phyloP scores from a whole-genome alignment of 2,113 vertebrate genomes.

The Tenrec ecaudatus region DNA sequence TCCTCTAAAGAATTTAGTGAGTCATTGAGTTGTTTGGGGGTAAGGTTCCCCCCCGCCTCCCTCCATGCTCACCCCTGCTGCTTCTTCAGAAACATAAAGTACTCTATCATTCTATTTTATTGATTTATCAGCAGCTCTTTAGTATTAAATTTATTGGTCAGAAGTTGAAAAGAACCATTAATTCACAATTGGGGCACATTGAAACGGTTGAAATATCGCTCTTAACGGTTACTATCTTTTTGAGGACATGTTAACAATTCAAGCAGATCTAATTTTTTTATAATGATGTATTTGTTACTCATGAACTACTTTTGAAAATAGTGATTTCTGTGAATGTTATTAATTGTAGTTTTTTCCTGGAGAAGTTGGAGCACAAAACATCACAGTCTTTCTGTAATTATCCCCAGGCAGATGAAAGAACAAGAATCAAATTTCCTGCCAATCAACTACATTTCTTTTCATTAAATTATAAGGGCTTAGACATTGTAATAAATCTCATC shows the following conservation, averaged over 20 bases:
- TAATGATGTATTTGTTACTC: constrained; percentile 16
- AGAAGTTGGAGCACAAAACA: constrained; percentile 38
- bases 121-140: constrained; percentile 63
- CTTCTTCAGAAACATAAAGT: constrained; percentile 25
- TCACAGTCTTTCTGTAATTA: constrained; percentile 34
- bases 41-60: not conserved
- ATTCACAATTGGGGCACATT: constrained; percentile 50
- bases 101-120: constrained; percentile 35
- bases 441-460: constrained; percentile 22
- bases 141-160: constrained; percentile 54
- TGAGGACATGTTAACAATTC: constrained; percentile 50
- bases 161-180: constrained; percentile 58
- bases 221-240: constrained; percentile 40
- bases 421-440: constrained; percentile 12
- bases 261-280: constrained; percentile 3
- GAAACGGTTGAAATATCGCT: constrained; percentile 45
- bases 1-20: too few relatives aligned
- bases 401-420: constrained; percentile 19
- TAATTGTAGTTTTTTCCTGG: constrained; percentile 59
- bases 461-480: constrained; percentile 22
- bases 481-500: constrained; percentile 44
- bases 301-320: constrained; percentile 30
- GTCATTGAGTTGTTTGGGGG: constrained; percentile 28
- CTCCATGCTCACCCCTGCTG: too few relatives aligned
- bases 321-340: constrained; percentile 57